Conservation (phyloP, 2,797 vertebrate species). For the Synaphobranchus kaupii region DNA sequence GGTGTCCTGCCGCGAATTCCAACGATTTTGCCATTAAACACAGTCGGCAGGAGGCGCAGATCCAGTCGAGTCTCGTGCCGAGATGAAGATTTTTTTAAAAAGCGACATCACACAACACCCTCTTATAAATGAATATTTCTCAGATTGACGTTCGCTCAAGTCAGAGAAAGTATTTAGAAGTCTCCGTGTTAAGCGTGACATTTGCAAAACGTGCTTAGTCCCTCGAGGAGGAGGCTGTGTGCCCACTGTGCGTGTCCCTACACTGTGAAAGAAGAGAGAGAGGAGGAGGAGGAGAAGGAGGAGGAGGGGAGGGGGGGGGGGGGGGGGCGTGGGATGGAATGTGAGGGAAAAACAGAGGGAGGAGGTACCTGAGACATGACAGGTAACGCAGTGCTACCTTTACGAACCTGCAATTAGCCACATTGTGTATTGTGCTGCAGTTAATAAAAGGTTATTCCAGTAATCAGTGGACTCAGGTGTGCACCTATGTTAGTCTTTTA, state of each 20-base stretch:
- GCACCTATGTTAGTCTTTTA: no score
- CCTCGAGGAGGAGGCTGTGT: neutral
- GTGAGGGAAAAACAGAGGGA: neutral
- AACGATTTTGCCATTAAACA: neutral
- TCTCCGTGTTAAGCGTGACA: neutral
- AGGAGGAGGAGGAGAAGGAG: neutral
- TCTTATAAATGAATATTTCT: no score
- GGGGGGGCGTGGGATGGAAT: no score
- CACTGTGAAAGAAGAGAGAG: no score
- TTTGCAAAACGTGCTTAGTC: neutral
- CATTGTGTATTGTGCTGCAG: neutral
- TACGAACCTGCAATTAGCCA: slow-evolving; percentile 24
- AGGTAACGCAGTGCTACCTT: neutral
- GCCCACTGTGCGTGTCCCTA: neutral
- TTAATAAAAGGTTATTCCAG: neutral
- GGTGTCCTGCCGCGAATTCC: neutral
- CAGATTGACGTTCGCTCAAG: neutral
- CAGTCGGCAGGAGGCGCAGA: neutral
- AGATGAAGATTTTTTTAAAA: neutral
- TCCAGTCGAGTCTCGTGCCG: neutral
- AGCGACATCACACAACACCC: no score
- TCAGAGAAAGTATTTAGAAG: neutral
- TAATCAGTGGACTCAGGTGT: neutral
- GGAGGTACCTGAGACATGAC: slow-evolving; percentile 25
- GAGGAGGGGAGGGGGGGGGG: no score